Base-by-base conservation (phyloP, 2,888 invertebrate genomes). In the Peribatodes rhomboidaria region DNA sequence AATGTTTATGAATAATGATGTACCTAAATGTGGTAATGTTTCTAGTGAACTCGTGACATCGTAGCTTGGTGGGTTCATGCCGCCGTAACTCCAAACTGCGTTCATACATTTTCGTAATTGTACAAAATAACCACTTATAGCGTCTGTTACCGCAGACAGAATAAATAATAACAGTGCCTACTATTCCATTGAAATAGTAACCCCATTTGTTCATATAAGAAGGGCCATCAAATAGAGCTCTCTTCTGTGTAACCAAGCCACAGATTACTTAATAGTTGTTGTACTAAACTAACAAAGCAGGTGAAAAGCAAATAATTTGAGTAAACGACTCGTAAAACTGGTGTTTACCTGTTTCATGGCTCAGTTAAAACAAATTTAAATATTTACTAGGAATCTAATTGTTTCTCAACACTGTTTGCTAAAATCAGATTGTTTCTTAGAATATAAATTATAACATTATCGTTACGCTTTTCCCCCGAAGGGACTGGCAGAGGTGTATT, bases 51-150 rank as follows among this genome's bases (percentile, higher is more conserved):
- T 57, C 39, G 47, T 49, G 57, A 39, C 39, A 47, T 18, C 20
- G n/a, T n/a, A 6, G 6, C 27, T 4, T 6, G 27, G 6, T 39
- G 18, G 9, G 46, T 46, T 49, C 49, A 37, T 13, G 14, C 16
- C 16, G 46, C 16, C 50, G 60, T 66, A 61, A 58, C 35, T 37
- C 7, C 18, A 31, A 49, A 16, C n/a, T 64, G 27, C 47, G 61
- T 49, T 49, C 13, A 44, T 47, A 55, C 8, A 20, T 56, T 39
- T 49, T 49, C 57, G 47, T 49, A 57, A 57, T 44, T 18, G n/a
- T 50, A 35, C 50, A 1, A 33, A 33, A 14, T 8, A 31, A 47
- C 27, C 3, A 33, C n/a, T 50, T 22, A 27, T n/a, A n/a, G 16
- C 16, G 14, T 33, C 33, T 33, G 33, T 33, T 46, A 41, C 35